Evolutionary conservation across 1,140 invertebrate species (phyloP).

Genomic region (Dendroctonus valens): DNA sequence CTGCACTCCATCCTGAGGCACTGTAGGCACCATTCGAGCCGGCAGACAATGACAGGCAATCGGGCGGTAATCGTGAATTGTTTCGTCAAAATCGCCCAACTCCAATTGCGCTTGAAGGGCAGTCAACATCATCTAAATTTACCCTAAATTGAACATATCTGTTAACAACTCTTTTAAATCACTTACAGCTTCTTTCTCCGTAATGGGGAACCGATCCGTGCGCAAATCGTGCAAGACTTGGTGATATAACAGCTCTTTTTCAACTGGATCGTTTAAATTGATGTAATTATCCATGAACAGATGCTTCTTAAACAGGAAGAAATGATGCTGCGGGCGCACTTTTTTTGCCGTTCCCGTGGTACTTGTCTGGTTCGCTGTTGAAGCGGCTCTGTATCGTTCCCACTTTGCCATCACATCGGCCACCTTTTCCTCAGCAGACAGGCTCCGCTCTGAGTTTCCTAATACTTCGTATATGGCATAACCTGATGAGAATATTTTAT

Average conservation of each 20-base stretch:
- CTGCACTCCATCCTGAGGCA: conserved; percentile 75
- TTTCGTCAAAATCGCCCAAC: conserved; percentile 75
- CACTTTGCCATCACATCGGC: conserved; percentile 94
- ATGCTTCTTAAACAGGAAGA: conserved; percentile 89
- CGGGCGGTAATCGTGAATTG: conserved; percentile 67
- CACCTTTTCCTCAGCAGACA: conserved; percentile 82
- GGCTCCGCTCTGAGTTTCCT: conserved; percentile 78
- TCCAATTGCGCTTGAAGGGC: conserved; percentile 92
- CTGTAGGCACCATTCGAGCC: conserved; percentile 69
- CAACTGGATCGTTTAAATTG: conserved; percentile 82
- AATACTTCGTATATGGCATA: conserved; percentile 58
- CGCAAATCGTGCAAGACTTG: conserved; percentile 88
- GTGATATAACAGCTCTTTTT: conserved; percentile 95
- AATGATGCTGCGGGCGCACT: conserved; percentile 56
- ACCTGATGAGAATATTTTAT: conserved; percentile 48
- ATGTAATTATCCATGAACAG: conserved; percentile 85
- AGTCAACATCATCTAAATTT: conserved; percentile 82
- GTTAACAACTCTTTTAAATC: neutral
- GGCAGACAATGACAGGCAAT: conserved; percentile 82
- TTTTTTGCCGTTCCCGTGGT: conserved; percentile 50
- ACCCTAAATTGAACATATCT: conserved; percentile 13
- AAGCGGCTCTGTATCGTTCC: conserved; percentile 77
- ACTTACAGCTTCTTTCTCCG: conserved; percentile 89
- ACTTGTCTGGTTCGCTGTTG: conserved; percentile 52
- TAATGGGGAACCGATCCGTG: conserved; percentile 86